Percentiles rank a stretch among this genome's conserved stretches.
Evolutionary conservation across 2,888 invertebrate species (phyloP).

Genomic region (Operophtera brumata): DNA sequence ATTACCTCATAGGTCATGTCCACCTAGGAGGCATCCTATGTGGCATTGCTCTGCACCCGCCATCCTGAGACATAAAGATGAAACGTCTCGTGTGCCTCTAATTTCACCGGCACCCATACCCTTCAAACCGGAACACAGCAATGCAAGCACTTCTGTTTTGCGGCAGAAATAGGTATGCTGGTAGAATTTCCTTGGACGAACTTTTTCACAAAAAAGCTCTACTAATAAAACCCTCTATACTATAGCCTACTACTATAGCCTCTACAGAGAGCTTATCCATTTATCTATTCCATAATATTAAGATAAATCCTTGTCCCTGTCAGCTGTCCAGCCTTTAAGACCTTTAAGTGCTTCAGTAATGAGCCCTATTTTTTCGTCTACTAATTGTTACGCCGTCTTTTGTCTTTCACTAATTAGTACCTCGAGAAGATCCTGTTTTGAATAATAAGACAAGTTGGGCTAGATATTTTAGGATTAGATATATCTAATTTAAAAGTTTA

Average conservation of each 20-base stretch:
- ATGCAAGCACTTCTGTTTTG: no score
- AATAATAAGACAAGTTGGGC: neutral
- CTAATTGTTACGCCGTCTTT: slow-evolving; percentile 14
- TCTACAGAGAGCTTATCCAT: slow-evolving; percentile 4
- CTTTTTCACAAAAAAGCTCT: no score
- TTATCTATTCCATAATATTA: slow-evolving; percentile 17
- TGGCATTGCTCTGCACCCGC: no score
- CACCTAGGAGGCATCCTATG: no score
- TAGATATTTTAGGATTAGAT: neutral
- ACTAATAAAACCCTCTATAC: no score
- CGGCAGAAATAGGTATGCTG: no score
- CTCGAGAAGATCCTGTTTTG: neutral
- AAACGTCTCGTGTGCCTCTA: no score
- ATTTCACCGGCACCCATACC: no score
- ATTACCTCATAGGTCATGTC: no score
- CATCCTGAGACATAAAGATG: no score
- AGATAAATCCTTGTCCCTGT: slow-evolving; percentile 15
- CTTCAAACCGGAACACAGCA: no score
- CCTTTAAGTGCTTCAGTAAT: slow-evolving; percentile 13
- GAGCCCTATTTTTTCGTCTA: slow-evolving; percentile 11
- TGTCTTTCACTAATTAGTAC: slow-evolving; percentile 11
- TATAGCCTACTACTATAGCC: neutral
- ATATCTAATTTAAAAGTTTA: neutral
- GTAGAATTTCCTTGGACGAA: no score
- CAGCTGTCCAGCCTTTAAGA: slow-evolving; percentile 11